Conservation (phyloP, 2,888 invertebrate genomes). For the Carterocephalus palaemon region DNA sequence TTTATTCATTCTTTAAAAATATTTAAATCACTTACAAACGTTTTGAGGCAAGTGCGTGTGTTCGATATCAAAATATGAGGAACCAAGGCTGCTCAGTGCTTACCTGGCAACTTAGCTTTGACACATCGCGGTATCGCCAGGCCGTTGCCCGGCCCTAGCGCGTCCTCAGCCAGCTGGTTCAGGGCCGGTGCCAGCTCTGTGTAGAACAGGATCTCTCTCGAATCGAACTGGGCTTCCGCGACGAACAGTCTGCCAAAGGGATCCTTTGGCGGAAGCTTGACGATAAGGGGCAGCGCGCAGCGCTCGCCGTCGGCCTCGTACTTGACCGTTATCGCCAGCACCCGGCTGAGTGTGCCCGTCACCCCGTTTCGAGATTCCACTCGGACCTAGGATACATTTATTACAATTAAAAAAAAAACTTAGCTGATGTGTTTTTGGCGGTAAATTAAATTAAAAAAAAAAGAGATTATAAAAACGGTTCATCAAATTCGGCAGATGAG, state of each 20-base stretch:
- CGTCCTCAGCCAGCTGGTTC: conserved; percentile 83
- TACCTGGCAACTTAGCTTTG: conserved; percentile 82
- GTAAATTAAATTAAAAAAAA: conserved; percentile 1
- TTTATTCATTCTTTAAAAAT: too few relatives aligned
- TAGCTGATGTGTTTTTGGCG: background rate
- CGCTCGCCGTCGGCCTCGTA: conserved; percentile 71
- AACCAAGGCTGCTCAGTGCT: too few relatives aligned
- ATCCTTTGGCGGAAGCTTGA: conserved; percentile 87
- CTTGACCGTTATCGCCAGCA: conserved; percentile 85
- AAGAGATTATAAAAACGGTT: too few relatives aligned
- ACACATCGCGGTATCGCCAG: conserved; percentile 80
- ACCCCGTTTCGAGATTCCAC: conserved; percentile 79
- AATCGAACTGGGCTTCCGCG: conserved; percentile 89
- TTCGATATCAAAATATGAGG: too few relatives aligned
- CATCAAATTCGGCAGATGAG: too few relatives aligned
- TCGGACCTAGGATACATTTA: conserved; percentile 44
- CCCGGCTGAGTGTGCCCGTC: conserved; percentile 87
- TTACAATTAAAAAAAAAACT: conserved; percentile 11
- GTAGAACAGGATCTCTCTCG: conserved; percentile 89
- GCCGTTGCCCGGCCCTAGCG: conserved; percentile 59
- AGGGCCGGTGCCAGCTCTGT: conserved; percentile 86
- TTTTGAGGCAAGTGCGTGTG: too few relatives aligned
- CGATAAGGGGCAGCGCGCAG: conserved; percentile 77
- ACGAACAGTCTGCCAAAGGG: conserved; percentile 89
- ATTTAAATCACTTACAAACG: too few relatives aligned